phyloP scores from a whole-genome alignment of 2,113 vertebrate species.

The Cairina moschata region DNA sequence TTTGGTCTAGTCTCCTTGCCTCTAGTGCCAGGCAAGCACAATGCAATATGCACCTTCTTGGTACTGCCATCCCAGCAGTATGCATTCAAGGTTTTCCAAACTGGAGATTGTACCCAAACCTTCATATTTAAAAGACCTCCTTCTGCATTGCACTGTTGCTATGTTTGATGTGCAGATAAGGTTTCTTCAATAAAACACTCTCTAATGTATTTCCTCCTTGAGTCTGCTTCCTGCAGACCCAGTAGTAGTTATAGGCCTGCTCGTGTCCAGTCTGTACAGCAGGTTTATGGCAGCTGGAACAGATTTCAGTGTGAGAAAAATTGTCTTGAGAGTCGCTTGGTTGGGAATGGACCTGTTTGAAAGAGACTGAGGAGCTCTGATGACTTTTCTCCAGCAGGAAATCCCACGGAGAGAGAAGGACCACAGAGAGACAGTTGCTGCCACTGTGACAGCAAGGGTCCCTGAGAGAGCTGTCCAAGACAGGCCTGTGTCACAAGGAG shows the following conservation, averaged over 20 bases:
- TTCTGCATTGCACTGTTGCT: background rate
- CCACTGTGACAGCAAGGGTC: rapidly evolving
- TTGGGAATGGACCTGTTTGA: background rate
- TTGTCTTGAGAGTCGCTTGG: background rate
- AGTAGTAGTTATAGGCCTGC: background rate
- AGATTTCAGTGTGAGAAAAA: background rate
- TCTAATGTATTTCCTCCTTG: rapidly evolving
- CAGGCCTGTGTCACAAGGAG: background rate
- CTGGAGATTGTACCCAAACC: background rate
- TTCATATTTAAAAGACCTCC: background rate
- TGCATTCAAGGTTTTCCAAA: background rate
- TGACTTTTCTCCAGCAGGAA: constrained; percentile 10
- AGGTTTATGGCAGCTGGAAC: background rate
- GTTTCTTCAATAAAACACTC: background rate
- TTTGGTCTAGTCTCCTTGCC: background rate
- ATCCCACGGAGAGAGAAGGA: background rate
- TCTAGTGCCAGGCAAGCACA: background rate
- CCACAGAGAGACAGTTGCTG: background rate
- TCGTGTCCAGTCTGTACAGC: background rate
- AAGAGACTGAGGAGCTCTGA: background rate
- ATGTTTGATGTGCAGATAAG: background rate
- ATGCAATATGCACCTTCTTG: background rate
- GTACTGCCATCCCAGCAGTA: background rate
- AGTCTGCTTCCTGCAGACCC: background rate
- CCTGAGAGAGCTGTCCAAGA: background rate